Base-by-base conservation (phyloP, 2,888 invertebrate species). In the Tanypteryx hageni region DNA sequence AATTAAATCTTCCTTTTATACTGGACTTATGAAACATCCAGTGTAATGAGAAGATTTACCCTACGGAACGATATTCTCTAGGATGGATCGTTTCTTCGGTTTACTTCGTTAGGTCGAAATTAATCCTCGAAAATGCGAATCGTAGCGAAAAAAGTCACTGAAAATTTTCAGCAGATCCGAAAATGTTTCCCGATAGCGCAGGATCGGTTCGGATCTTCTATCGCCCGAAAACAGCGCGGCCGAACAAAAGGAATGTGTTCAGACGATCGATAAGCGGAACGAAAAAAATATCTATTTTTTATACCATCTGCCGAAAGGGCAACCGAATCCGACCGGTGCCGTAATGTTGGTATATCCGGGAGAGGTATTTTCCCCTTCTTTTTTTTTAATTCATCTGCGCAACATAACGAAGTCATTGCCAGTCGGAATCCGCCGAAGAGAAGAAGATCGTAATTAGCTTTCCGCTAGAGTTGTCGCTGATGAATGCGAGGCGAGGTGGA, bases 361-460 rank as follows among this genome's bases (percentile, higher is more conserved):
- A 68, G 22, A 27, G 76, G 27, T 27, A 27, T 76, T 76, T 76
- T 44, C 5, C n/a, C 22, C 7, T 76, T 76, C 8, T 76, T n/a
- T 76, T 76, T 76, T 76, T 27, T 27, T 27, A 27, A 76, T 76
- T 27, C 76, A 18, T 27, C 76, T 18, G 61, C 31, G 27, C 61
- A 64, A 64, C 89, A 89, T 89, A 89, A 89, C 89, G 89, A 89
- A 89, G 89, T 89, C 89, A 89, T 68, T 89, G 89, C 89, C 44
- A 89, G 68, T 64, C 89, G 89, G 89, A 89, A 44, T 89, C 64
- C 64, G 89, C 4, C 89, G 44, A 64, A 89, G 31, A 89, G 64
- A 68, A 89, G 89, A 89, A 89, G 64, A 89, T 89, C 89, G 89
- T 89, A 89, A 89, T 89, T 89, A 89, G 89, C 89, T 89, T 89